Conservation (phyloP, 1,140 invertebrate species). For the Archivesica marissinica region DNA sequence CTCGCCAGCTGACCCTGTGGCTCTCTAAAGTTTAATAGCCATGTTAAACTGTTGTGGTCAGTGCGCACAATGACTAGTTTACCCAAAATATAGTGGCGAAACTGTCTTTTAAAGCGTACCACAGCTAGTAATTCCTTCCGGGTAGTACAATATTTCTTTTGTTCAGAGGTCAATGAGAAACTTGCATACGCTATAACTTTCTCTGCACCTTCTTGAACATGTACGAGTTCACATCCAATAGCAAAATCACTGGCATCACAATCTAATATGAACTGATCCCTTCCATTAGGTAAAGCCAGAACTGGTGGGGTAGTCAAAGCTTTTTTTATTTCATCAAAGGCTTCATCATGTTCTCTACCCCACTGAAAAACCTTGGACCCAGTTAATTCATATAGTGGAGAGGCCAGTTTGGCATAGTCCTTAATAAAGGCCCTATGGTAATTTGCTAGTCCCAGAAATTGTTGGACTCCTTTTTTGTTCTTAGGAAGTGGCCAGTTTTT, state of each 20-base stretch:
- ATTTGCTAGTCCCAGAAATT: slow-evolving; percentile 11
- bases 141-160: slow-evolving; percentile 12
- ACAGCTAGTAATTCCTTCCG: slow-evolving; percentile 58
- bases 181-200: slow-evolving; percentile 38
- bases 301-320: background rate
- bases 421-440: slow-evolving; percentile 40
- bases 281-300: slow-evolving; percentile 1
- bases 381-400: slow-evolving; percentile 22
- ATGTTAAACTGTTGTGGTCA: slow-evolving; percentile 67
- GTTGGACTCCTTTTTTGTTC: slow-evolving; percentile 20
- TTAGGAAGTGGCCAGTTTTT: slow-evolving; percentile 37
- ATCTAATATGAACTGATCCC: slow-evolving; percentile 29
- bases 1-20: slow-evolving; percentile 66
- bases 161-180: background rate
- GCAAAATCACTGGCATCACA: slow-evolving; percentile 38
- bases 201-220: background rate
- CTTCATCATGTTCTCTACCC: background rate
- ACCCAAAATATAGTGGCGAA: slow-evolving; percentile 66
- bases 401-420: background rate
- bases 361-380: slow-evolving; percentile 26
- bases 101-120: slow-evolving; percentile 52
- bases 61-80: slow-evolving; percentile 64
- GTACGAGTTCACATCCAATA: slow-evolving; percentile 8
- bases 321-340: slow-evolving; percentile 30
- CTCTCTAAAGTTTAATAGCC: slow-evolving; percentile 57